Evolutionary conservation across 2,888 invertebrate genomes (phyloP), one percentile per base, ranked within the genome.

Genomic region (Lepidocyrtoides sp.): DNA sequence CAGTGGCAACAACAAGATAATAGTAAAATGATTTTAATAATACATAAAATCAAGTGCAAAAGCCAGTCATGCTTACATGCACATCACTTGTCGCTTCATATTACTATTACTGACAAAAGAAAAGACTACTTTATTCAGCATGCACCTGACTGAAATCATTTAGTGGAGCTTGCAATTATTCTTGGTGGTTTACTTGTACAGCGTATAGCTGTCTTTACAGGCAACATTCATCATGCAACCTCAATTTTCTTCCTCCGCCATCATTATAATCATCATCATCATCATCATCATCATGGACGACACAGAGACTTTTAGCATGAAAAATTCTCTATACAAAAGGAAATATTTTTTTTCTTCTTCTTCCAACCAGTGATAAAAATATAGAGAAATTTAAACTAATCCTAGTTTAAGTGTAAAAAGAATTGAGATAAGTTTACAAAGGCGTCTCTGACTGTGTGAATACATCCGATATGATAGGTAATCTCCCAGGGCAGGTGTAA

Each of bases 61-160:
- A 89, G 89, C 54, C 77, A 83, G 83, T 83, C 89, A 89, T 89
- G 89, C 89, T 63, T 89, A 41, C 63, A 29, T 72, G 83, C 83
- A 60, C 89, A 75, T 83, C 83, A 57, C 83, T 89, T 89, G 89
- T 83, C 89, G 89, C 83, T 89, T 75, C 41, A 29, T 51, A 84
- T 84, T 83, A 89, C 83, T 63, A 83, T 72, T 82, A 63, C 82
- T 79, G 36, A 79, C 54, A 54, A 54, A 57, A 79, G 57, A 20
- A 79, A 57, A 57, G n/a, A 79, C 79, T 63, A 89, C 77, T 75
- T 63, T 51, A 75, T 82, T 83, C 75, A 63, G 17, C 63, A 20
- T 89, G 89, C 89, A 89, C 89, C 89, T 89, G 89, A 83, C 63
- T 83, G 44, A 83, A 89, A 89, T 88, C 54, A 72, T 88, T 88